Percentiles rank a stretch among this genome's conserved stretches.
Conservation (phyloP, 2,888 invertebrate species). For the Lochmaea capreae region DNA sequence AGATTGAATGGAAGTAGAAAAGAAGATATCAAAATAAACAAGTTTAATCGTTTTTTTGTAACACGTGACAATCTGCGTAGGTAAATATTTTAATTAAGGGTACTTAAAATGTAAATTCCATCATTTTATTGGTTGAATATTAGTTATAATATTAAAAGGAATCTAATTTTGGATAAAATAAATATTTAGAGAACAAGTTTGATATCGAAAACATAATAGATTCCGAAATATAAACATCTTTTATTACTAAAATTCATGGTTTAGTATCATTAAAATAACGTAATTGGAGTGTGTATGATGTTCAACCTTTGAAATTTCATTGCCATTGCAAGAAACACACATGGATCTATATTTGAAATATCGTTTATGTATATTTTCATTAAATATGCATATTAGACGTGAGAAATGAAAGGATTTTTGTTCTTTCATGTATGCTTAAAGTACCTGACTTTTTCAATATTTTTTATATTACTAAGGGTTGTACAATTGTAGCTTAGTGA, state of each 20-base stretch:
- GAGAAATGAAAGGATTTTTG: too few species aligned
- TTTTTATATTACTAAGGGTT: too few species aligned
- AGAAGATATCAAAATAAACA: too few species aligned
- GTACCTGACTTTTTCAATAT: too few species aligned
- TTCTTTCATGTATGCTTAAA: too few species aligned
- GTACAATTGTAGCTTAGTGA: too few species aligned
- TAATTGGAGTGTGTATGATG: not conserved
- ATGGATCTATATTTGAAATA: constrained; percentile 1
- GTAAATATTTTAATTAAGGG: too few species aligned
- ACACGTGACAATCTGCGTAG: too few species aligned
- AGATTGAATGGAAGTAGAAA: too few species aligned
- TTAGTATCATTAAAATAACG: not conserved
- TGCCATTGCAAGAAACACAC: not conserved
- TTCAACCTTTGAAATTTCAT: constrained; percentile 10
- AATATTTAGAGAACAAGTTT: constrained; percentile 8
- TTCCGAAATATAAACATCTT: constrained; percentile 8
- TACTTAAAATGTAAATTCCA: constrained; percentile 4
- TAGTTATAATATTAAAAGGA: not conserved
- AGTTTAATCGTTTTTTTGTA: too few species aligned
- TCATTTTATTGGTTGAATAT: constrained; percentile 11
- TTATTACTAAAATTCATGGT: constrained; percentile 1
- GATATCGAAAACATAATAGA: not conserved
- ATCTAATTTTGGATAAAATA: constrained; percentile 8
- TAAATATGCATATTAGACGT: too few species aligned
- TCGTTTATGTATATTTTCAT: not conserved